Base-by-base conservation (phyloP, 1,140 invertebrate genomes). In the Rhynchophorus ferrugineus region DNA sequence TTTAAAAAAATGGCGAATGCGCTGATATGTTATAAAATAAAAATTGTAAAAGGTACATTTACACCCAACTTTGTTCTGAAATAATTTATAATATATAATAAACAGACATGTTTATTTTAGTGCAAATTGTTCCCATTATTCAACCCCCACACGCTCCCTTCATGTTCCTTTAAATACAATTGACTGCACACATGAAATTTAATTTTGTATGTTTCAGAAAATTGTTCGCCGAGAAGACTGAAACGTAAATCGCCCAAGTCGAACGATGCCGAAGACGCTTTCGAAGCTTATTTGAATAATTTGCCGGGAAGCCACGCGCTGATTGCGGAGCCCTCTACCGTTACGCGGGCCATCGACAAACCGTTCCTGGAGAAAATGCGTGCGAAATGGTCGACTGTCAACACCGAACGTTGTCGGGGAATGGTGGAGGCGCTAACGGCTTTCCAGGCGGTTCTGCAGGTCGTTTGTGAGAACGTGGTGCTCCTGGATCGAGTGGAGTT, bases 381-480 rank as follows among this genome's bases (percentile, higher is more conserved):
- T 51, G 51, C 64, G 57, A 64, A 61, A 54, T 69, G 64, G 64
- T 39, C 49, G 5, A 29, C 60, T 35, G 44, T 63, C 44, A 52
- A 62, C 56, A 49, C 50, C 36, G 44, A 61, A 37, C 63, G 55
- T 47, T 20, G 48, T 22, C 34, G 74, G 64, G 5, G 5, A 29
- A 11, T 11, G 11, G 67, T 67, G 53, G 61, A 65, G 68, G 61
- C 62, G 61, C 49, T 62, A 58, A 49, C 47, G 34, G 55, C 22
- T 39, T 60, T 75, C 52, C 69, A 79, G 61, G 62, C 72, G 58
- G 54, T 73, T 14, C 57, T 69, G 66, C 68, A 74, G 67, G 57
- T 73, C 53, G 67, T 83, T 8, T 78, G 83, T 56, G 84, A 87
- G 68, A 82, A 79, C 57, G 62, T 84, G n/a, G 68, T 87, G 24